Percentiles rank a stretch among this genome's conserved stretches.
Conservation (phyloP, 1,140 invertebrate genomes). For the Campoletis sonorensis region DNA sequence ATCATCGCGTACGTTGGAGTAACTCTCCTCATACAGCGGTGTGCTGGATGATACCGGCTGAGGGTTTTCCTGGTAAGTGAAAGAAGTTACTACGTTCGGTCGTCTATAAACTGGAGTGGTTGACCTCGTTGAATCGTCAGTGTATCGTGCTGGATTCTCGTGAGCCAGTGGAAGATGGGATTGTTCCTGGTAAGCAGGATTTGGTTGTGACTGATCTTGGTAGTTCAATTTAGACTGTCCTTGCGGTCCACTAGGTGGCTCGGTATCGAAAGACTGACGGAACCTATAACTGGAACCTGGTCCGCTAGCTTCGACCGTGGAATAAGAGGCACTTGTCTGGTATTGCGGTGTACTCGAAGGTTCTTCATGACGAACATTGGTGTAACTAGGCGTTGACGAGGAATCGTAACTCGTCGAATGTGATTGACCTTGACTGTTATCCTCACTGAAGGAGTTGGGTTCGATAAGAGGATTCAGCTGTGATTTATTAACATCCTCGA, state of each 20-base stretch:
- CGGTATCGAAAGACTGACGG: constrained; percentile 58
- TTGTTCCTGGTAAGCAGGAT: constrained; percentile 33
- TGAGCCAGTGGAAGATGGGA: background rate
- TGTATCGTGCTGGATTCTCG: background rate
- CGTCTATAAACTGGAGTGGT: constrained; percentile 39
- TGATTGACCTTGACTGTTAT: constrained; percentile 37
- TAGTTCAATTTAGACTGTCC: constrained; percentile 48
- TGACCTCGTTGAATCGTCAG: constrained; percentile 1
- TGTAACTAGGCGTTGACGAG: constrained; percentile 59
- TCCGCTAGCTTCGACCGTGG: constrained; percentile 41
- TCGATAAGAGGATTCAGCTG: constrained; percentile 64
- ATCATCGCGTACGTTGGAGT: constrained; percentile 49
- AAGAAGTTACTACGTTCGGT: constrained; percentile 53
- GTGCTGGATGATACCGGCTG: constrained; percentile 55
- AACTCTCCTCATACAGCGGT: constrained; percentile 57
- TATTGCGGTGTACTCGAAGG: constrained; percentile 62
- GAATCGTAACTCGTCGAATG: constrained; percentile 60
- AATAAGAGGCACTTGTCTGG: constrained; percentile 38
- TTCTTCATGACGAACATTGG: constrained; percentile 59
- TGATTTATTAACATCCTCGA: constrained; percentile 56
- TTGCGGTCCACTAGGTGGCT: constrained; percentile 54
- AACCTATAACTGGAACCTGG: constrained; percentile 59
- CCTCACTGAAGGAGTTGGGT: constrained; percentile 64
- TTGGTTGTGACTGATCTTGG: constrained; percentile 3
- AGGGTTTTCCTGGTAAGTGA: constrained; percentile 56